phyloP scores from a whole-genome alignment of 1,140 invertebrate genomes.

The Steinernema feltiae region DNA sequence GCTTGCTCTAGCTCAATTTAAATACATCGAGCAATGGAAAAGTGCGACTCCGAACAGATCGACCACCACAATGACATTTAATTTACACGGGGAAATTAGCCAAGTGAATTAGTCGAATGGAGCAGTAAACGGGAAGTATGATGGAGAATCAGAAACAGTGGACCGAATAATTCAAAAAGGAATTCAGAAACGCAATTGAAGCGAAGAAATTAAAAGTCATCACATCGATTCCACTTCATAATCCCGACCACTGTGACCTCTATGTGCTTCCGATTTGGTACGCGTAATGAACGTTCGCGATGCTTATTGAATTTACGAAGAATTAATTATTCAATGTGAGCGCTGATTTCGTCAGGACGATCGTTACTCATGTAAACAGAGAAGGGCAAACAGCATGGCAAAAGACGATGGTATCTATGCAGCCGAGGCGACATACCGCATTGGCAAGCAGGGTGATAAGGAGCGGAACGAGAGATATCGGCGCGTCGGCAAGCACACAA shows the following conservation, averaged over 20 bases:
- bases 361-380: neutral
- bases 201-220: slow-evolving; percentile 8
- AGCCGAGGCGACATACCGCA: too few relatives aligned
- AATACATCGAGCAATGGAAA: neutral
- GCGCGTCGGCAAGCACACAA: too few relatives aligned
- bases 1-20: neutral
- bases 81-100: neutral
- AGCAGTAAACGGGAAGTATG: neutral
- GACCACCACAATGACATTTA: too few relatives aligned
- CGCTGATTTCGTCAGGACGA: neutral
- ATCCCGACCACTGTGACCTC: slow-evolving; percentile 1
- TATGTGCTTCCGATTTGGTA: neutral
- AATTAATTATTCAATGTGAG: neutral
- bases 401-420: too few relatives aligned
- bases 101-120: neutral
- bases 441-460: too few relatives aligned
- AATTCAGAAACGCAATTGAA: neutral
- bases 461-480: too few relatives aligned
- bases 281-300: neutral
- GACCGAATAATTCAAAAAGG: too few relatives aligned
- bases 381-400: too few relatives aligned
- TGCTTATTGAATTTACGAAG: neutral
- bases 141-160: too few relatives aligned
- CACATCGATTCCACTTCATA: slow-evolving; percentile 5
- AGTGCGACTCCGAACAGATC: too few relatives aligned